Percentiles rank a stretch among this genome's conserved stretches.
phyloP scores from a whole-genome alignment of 1,140 invertebrate species.

The Melipona quadrifasciata region DNA sequence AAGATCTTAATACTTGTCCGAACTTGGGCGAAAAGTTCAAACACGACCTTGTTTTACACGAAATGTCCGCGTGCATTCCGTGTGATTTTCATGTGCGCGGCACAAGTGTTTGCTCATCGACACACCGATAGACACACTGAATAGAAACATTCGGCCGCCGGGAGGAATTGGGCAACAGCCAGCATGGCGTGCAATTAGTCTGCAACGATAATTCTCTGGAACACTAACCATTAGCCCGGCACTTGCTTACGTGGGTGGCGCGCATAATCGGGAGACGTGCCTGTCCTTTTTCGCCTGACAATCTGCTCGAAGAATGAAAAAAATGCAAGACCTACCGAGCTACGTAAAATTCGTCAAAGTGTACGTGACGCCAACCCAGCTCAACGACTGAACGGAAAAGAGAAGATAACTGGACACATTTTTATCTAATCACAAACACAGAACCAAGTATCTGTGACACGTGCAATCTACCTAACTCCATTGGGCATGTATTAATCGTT shows the following conservation, averaged over 20 bases:
- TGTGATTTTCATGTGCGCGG: background rate
- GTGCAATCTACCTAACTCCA: no score
- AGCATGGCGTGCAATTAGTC: conserved; percentile 69
- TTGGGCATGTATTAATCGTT: no score
- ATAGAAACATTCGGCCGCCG: conserved; percentile 37
- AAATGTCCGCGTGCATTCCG: background rate
- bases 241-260: conserved; percentile 34
- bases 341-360: no score
- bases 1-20: no score
- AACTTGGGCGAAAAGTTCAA: no score
- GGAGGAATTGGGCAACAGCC: conserved; percentile 62
- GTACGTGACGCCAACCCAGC: no score
- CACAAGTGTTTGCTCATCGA: background rate
- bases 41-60: background rate
- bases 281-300: background rate
- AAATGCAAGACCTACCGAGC: no score
- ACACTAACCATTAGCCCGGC: conserved; percentile 71
- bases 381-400: no score
- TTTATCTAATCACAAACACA: no score
- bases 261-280: background rate
- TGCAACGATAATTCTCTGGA: conserved; percentile 71
- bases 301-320: background rate
- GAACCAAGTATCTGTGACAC: no score
- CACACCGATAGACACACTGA: background rate
- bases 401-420: no score